Base-by-base conservation (phyloP, 1,140 invertebrate genomes). In the Aphelenchoides avenae region DNA sequence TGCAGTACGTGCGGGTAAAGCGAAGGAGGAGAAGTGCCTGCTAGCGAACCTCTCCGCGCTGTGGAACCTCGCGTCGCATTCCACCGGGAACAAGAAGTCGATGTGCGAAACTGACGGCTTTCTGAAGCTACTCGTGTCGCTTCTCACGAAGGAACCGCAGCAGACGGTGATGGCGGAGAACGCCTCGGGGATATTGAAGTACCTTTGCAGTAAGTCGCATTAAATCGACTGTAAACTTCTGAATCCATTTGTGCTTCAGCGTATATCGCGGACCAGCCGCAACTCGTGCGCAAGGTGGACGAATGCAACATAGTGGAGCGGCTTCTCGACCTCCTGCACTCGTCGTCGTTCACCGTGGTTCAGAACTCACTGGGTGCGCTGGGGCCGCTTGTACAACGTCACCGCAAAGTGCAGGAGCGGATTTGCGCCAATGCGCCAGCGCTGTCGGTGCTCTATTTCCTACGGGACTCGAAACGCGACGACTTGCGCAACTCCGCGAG, bases 21-120 rank as follows among this genome's bases (percentile, higher is more conserved):
- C 26, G 5, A 18, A 57, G 15, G 64, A 66, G n/a, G 5, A 7
- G 22, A 66, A 66, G 44, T 57, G 61, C 30, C 42, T 68, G 6
- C 31, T 55, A 15, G 55, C 64, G n/a, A 37, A 47, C n/a, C 20
- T 70, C 3, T 53, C 66, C 9, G 64, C 66, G 9, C 51, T 66
- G 11, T 66, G 64, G 64, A 66, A 66, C 48, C 27, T 66, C 9
- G 44, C 63, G 13, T 20, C 51, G 3, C 67, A 70, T 36, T 66
- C 66, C 3, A 22, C 39, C 18, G 46, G 63, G 18, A 66, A 66
- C 37, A 66, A 71, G 46, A 53, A 34, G 41, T 47, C 67, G 24
- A 68, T 66, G n/a, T 70, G 64, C 39, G 65, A 68, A 41, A 34
- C 40, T 20, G 18, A 29, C 3, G 29, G 33, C 11, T 63, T 70